phyloP scores from a whole-genome alignment of 2,113 vertebrate species.

The Tiliqua scincoides region DNA sequence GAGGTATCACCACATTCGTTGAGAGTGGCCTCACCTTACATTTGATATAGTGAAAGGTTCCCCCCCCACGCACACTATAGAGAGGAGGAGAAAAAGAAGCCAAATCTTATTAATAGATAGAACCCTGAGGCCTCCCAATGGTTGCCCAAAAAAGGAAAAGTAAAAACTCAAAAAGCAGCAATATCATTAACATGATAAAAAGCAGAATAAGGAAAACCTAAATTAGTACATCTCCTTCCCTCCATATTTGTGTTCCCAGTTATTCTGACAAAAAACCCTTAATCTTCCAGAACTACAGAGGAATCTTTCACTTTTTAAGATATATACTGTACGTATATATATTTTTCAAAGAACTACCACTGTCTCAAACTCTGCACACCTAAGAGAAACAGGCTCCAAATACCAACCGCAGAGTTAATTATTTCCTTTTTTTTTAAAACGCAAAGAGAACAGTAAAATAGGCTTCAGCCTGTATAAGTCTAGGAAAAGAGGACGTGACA shows the following conservation, averaged over 20 bases:
- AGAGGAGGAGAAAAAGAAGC: constrained; percentile 31
- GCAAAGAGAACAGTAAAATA: constrained; percentile 3
- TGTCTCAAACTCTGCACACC: not conserved
- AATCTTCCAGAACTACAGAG: constrained; percentile 55
- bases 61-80: constrained; percentile 16
- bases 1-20: constrained; percentile 40
- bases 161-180: constrained; percentile 40
- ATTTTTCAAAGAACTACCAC: too few relatives aligned
- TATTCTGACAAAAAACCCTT: constrained; percentile 31
- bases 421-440: not conserved
- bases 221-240: constrained; percentile 33
- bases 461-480: constrained; percentile 35
- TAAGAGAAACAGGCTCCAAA: constrained; percentile 4
- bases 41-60: constrained; percentile 27
- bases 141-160: constrained; percentile 1
- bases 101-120: constrained; percentile 32
- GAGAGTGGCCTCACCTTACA: constrained; percentile 27
- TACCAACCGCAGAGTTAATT: not conserved
- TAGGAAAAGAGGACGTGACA: constrained; percentile 42
- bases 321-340: too few relatives aligned
- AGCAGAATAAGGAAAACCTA: constrained; percentile 46
- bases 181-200: constrained; percentile 27
- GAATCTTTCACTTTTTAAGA: too few relatives aligned
- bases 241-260: constrained; percentile 27
- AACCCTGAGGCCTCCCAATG: constrained; percentile 53